Base-by-base conservation (phyloP, 2,797 vertebrate species). In the Peromyscus nudipes region DNA sequence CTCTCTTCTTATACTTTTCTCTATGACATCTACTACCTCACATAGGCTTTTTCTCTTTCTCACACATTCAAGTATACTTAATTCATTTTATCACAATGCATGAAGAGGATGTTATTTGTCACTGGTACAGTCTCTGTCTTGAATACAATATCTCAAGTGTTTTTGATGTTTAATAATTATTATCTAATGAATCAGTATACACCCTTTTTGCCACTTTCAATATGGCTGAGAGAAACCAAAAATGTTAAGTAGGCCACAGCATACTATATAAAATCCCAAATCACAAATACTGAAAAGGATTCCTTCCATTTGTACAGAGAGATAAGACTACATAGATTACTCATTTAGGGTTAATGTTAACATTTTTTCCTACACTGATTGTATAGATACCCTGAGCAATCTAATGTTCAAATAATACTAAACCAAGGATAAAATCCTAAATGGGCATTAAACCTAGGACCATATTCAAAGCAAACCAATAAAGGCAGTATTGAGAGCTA, bases 391-490 rank as follows among this genome's bases (percentile, higher is more conserved):
- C 31, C 57, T 46, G 14, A 43, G 60, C 37, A n/a, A 65, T 69
- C 29, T 71, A 92, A 43, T 21, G 88, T 95, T 89, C 80, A 64
- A 90, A 65, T n/a, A 79, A 79, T n/a, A 6, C 13, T 65, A 67
- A 62, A 25, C 40, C 40, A 11, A 94, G 62, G 17, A 94, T 69
- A 64, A 82, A 57, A 83, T 60, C 6, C 4, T 94, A 89, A 64
- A 90, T 67, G 31, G 19, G 21, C 2, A 27, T 64, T 31, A 21
- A 43, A 60, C 43, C 16, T 71, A 92, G 64, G 52, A 86, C 5
- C 69, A 81, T 34, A 89, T 57, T 93, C 43, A 94, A 46, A 92
- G 43, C 81, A 29, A 94, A 90, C 57, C 34, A 79, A 75, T 91
- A 84, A 71, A 87, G 29, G 34, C 34, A 69, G 6, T 55, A 55